Evolutionary conservation across 2,797 vertebrate species (phyloP).

Genomic region (Chelonia mydas): DNA sequence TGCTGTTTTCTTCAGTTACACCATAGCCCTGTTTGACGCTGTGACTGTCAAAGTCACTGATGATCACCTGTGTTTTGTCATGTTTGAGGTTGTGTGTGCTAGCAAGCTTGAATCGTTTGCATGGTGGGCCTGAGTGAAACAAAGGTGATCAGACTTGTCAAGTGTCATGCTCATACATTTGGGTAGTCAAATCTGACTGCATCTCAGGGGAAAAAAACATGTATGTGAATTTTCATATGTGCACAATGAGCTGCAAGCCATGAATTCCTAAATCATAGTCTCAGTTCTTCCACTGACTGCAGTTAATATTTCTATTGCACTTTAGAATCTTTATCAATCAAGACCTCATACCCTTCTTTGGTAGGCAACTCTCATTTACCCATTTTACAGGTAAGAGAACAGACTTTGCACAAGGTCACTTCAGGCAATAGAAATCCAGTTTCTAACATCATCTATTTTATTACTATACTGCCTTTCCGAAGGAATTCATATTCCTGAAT

Average conservation of each 20-base stretch:
- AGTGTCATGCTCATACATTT: background rate
- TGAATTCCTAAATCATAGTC: background rate
- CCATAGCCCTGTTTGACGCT: too few relatives aligned
- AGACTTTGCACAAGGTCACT: background rate
- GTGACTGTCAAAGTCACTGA: too few relatives aligned
- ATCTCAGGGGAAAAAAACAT: background rate
- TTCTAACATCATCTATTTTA: background rate
- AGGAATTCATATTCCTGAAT: background rate
- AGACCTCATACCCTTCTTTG: background rate
- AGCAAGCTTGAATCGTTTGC: too few relatives aligned
- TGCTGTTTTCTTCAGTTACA: too few relatives aligned
- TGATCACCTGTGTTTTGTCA: too few relatives aligned
- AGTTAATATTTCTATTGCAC: background rate
- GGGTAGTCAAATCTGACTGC: background rate
- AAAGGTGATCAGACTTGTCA: background rate
- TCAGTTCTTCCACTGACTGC: background rate
- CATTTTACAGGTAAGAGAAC: background rate
- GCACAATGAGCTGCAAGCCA: background rate
- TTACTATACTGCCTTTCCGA: background rate
- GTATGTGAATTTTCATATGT: accelerated
- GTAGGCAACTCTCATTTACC: background rate
- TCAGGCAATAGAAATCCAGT: background rate
- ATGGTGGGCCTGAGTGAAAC: background rate
- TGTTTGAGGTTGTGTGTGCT: too few relatives aligned
- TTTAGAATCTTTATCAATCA: background rate